Conservation (phyloP, 2,113 vertebrate species). For the Bubo blakistoni region DNA sequence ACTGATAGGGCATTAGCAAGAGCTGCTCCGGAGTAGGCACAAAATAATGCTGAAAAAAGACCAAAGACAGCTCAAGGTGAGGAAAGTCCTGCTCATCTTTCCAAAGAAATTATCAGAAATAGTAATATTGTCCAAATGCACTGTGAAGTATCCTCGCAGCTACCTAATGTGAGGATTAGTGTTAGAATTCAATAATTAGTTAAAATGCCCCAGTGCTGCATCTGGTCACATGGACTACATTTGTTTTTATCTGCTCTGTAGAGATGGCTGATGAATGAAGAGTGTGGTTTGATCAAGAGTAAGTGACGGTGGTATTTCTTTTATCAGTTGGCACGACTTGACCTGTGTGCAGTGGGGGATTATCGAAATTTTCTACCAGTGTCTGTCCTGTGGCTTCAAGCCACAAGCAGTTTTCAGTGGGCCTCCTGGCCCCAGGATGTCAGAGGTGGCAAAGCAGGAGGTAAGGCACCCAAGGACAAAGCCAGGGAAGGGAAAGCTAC, state of each 20-base stretch:
- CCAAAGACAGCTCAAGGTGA: neutral
- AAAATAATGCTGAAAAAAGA: slow-evolving; percentile 78
- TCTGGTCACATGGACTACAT: neutral
- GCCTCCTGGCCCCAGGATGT: accelerated
- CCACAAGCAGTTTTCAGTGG: too few relatives aligned
- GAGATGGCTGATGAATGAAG: neutral
- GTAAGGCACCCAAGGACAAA: neutral
- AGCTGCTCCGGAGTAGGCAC: slow-evolving; percentile 86
- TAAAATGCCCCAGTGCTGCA: neutral
- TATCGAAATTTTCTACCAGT: neutral
- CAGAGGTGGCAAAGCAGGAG: neutral
- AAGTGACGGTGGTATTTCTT: neutral
- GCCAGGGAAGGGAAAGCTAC: neutral
- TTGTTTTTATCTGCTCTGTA: neutral
- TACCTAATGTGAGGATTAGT: neutral
- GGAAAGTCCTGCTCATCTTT: neutral
- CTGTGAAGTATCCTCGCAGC: neutral
- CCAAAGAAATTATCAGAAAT: neutral
- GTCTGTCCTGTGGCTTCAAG: neutral
- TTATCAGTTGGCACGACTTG: neutral
- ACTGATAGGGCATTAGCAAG: slow-evolving; percentile 82
- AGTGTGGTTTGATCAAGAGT: neutral
- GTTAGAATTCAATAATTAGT: neutral
- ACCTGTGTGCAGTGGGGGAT: too few relatives aligned
- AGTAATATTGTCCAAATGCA: neutral